These are phyloP conservation scores for Antheraea mylitta DNA, from an alignment of 1,140 invertebrate genomes.

Conservation along the genomic window DNA sequence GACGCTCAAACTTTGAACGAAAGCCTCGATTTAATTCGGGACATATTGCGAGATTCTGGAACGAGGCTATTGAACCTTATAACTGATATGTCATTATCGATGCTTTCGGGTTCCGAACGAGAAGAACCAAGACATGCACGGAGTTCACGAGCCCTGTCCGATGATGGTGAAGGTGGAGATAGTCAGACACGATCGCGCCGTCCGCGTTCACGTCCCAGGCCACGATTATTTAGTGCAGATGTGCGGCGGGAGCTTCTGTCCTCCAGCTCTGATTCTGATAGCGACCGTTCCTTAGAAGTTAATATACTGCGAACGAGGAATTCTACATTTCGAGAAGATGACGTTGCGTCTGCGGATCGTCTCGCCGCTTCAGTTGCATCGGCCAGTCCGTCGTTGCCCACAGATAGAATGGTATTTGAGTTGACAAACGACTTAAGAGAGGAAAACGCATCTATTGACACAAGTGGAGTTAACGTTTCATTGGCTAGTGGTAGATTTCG, in stretches of 20 bases:
- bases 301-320: conserved; percentile 65
- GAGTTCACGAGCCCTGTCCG: conserved; percentile 41
- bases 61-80: conserved; percentile 70
- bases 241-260: conserved; percentile 45
- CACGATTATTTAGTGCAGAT: conserved; percentile 38
- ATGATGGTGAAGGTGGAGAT: conserved; percentile 39
- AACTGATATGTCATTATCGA: conserved; percentile 65
- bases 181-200: conserved; percentile 12
- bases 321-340: conserved; percentile 54
- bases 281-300: conserved; percentile 61
- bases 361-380: conserved; percentile 21
- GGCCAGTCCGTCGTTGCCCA: conserved; percentile 35
- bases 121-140: conserved; percentile 31
- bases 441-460: conserved; percentile 26
- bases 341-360: conserved; percentile 28
- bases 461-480: conserved; percentile 40
- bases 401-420: conserved; percentile 56
- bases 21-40: conserved; percentile 68
- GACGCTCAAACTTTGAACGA: conserved; percentile 65
- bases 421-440: conserved; percentile 36
- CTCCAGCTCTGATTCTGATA: conserved; percentile 66
- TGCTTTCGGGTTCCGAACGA: conserved; percentile 47
- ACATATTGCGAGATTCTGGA: conserved; percentile 74
- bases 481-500: conserved; percentile 50
- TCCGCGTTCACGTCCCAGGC: conserved; percentile 25